These are phyloP conservation scores for Drosophila asahinai DNA, from an alignment of 1,140 invertebrate genomes.

Conservation along the genomic window DNA sequence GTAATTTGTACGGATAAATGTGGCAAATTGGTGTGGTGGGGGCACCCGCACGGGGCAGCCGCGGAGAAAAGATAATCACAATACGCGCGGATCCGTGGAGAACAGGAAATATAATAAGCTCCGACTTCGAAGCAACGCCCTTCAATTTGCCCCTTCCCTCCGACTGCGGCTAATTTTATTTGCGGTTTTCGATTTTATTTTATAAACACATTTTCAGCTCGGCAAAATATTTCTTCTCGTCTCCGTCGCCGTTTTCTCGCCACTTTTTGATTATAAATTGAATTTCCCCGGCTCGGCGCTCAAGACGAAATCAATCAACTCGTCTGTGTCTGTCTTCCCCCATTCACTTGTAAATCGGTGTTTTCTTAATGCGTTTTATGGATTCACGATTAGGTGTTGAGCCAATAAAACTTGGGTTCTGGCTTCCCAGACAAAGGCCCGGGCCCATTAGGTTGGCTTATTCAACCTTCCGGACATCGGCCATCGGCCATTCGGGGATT, in stretches of 20 bases:
- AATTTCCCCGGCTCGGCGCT: slow-evolving; percentile 45
- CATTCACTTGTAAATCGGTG: slow-evolving; percentile 50
- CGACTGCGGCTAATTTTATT: slow-evolving; percentile 68
- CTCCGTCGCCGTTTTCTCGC: not conserved
- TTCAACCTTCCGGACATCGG: not conserved
- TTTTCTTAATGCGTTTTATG: slow-evolving; percentile 63
- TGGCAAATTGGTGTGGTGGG: slow-evolving; percentile 22
- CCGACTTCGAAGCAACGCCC: slow-evolving; percentile 57
- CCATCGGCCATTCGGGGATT: slow-evolving; percentile 10
- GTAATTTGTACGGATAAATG: slow-evolving; percentile 18
- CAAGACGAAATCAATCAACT: slow-evolving; percentile 70
- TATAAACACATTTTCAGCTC: slow-evolving; percentile 57
- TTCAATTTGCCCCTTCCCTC: slow-evolving; percentile 58
- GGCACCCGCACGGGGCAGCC: not conserved
- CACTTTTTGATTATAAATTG: slow-evolving; percentile 62
- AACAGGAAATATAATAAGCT: slow-evolving; percentile 72
- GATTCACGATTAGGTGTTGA: slow-evolving; percentile 54
- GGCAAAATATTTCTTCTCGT: slow-evolving; percentile 10
- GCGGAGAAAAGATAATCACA: slow-evolving; percentile 41
- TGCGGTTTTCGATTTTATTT: slow-evolving; percentile 75
- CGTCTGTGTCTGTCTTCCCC: slow-evolving; percentile 28
- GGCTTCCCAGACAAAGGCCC: slow-evolving; percentile 22
- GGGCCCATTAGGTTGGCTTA: slow-evolving; percentile 32
- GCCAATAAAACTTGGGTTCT: slow-evolving; percentile 50
- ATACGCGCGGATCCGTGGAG: slow-evolving; percentile 34